Base-by-base conservation (phyloP, 92 coral and sea anemone genomes). In the Epizoanthus stellaris region DNA sequence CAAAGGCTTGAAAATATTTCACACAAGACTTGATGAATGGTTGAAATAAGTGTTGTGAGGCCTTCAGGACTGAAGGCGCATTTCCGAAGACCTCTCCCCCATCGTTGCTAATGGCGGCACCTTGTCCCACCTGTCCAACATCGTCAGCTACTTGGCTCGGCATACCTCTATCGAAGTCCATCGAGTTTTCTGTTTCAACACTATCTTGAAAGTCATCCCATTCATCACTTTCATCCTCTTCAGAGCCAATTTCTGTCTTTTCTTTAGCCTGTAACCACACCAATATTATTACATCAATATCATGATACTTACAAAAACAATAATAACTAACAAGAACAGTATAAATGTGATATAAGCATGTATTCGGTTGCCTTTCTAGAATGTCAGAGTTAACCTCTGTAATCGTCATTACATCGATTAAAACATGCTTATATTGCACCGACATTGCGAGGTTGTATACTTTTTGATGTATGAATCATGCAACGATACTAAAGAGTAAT, bases 11-110 rank as follows among this genome's bases (percentile, higher is more conserved):
- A 64, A 92, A 94, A 59, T 87, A 85, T 20, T 87, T 87, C 17
- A 92, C 95, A 52, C 98, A 94, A 0, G 98, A 91, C 74, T 94
- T 95, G 34, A 94, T 90, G 39, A 94, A 88, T 3, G 98, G 95
- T 67, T 94, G 98, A 73, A 92, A 92, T 12, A 87, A 49, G 45
- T 80, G 92, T 21, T 75, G 80, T 13, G 87, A 73, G 2, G 91
- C 80, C 4, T 57, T 70, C 14, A 85, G 75, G 43, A 52, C 68
- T 1, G 60, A 70, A 71, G 38, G 81, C 2, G n/a, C 54, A 9
- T 38, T 34, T 82, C 34, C 2, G 77, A 34, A 36, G 23, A 38
- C 66, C 4, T 6, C 14, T 40, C 39, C 20, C 20, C 47, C 42
- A 45, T 21, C 17, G 36, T 60, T 23, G 23, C 49, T 56, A 13